Evolutionary conservation across 2,888 invertebrate species (phyloP).

Genomic region (Cantharis lateralis): DNA sequence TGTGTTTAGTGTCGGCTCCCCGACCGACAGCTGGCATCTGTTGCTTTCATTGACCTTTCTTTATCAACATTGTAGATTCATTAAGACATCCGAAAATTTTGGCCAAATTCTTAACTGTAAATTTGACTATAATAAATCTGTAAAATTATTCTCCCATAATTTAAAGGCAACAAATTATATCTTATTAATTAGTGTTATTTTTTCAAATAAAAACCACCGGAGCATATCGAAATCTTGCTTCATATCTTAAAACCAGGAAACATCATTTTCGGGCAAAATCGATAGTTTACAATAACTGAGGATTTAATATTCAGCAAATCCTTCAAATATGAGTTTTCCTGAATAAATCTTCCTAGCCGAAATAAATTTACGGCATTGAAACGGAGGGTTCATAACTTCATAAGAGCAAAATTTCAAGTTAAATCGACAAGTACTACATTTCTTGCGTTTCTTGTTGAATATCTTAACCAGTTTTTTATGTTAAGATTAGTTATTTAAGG

Average conservation of each 20-base stretch:
- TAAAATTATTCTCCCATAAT: neutral
- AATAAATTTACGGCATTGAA: neutral
- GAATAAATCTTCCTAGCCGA: neutral
- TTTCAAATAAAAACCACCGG: neutral
- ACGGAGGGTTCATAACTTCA: neutral
- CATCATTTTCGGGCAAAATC: neutral
- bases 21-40: slow-evolving; percentile 21
- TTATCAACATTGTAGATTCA: slow-evolving; percentile 14
- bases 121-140: neutral
- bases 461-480: slow-evolving; percentile 18
- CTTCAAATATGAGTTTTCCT: neutral
- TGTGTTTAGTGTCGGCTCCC: slow-evolving; percentile 13
- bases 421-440: neutral
- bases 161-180: neutral
- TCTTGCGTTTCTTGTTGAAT: neutral
- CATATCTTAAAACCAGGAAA: neutral
- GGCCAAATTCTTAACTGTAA: neutral
- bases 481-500: neutral
- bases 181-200: neutral
- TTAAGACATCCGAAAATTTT: slow-evolving; percentile 1
- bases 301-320: neutral
- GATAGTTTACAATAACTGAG: neutral
- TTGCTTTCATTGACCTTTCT: slow-evolving; percentile 29
- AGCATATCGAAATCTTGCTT: neutral
- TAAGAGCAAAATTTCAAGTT: neutral